Evolutionary conservation across 2,797 vertebrate genomes (phyloP).

Genomic region (Neoniphon sammara): DNA sequence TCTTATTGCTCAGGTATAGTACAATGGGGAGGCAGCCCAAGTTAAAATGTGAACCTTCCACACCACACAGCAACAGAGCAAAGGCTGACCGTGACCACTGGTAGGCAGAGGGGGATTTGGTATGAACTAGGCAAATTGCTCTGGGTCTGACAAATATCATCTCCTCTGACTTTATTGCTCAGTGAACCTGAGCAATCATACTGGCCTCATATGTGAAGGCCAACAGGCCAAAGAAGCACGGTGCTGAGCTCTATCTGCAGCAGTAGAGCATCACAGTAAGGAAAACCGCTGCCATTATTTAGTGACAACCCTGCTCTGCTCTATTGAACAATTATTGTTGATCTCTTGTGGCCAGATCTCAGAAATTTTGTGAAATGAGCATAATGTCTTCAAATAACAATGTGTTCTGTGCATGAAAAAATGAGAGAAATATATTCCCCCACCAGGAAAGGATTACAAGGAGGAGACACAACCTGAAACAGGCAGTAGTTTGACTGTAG

Average conservation of each 20-base stretch:
- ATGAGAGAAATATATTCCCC: slow-evolving; percentile 1
- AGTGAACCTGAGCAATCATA: slow-evolving; percentile 26
- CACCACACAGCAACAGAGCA: slow-evolving; percentile 73
- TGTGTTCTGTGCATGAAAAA: slow-evolving; percentile 9
- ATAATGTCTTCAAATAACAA: slow-evolving; percentile 46
- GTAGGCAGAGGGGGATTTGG: slow-evolving; percentile 27
- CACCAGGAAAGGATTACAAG: not conserved
- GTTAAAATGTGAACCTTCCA: slow-evolving; percentile 61
- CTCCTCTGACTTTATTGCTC: slow-evolving; percentile 37
- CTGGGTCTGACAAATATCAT: slow-evolving; percentile 47
- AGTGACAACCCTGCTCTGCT: not conserved
- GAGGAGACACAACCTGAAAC: not conserved
- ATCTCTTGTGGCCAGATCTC: not conserved
- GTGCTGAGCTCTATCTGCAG: slow-evolving; percentile 29
- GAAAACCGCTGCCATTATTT: not conserved
- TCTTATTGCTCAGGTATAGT: slow-evolving; percentile 40
- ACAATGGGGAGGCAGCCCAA: slow-evolving; percentile 78
- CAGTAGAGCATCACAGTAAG: slow-evolving; percentile 21
- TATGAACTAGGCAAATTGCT: slow-evolving; percentile 20
- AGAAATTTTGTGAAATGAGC: slow-evolving; percentile 23
- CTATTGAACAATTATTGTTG: slow-evolving; percentile 12
- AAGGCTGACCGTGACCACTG: slow-evolving; percentile 68
- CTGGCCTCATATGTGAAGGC: slow-evolving; percentile 1
- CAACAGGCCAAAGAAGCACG: slow-evolving; percentile 5
- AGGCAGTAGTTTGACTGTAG: no score